Percentiles rank a stretch among this genome's conserved stretches.
Conservation (phyloP, 2,888 invertebrate genomes). For the Dasypolia templi region DNA sequence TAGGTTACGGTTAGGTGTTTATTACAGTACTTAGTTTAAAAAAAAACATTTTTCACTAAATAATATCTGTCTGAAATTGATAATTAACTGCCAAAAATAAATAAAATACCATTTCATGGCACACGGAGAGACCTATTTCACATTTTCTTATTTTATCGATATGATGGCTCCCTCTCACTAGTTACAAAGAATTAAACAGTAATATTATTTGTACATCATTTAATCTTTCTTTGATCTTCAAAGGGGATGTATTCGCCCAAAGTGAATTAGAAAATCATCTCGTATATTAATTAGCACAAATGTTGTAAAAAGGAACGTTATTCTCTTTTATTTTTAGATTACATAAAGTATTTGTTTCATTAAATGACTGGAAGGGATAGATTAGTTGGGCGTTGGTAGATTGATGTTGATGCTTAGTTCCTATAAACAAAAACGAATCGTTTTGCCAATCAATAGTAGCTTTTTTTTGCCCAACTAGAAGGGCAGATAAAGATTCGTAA, state of each 20-base stretch:
- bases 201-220: slow-evolving; percentile 81
- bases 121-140: not conserved
- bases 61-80: not conserved
- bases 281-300: slow-evolving; percentile 54
- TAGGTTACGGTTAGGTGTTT: not conserved
- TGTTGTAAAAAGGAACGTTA: slow-evolving; percentile 11
- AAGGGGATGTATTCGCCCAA: slow-evolving; percentile 70
- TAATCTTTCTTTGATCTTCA: slow-evolving; percentile 83
- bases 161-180: slow-evolving; percentile 63
- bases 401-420: no score
- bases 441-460: no score
- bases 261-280: slow-evolving; percentile 64
- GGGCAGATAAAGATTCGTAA: no score
- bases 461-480: no score
- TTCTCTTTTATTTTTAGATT: slow-evolving; percentile 34
- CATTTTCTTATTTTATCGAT: slow-evolving; percentile 38
- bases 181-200: slow-evolving; percentile 73
- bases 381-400: not conserved
- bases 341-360: slow-evolving; percentile 15
- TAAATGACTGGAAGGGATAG: not conserved
- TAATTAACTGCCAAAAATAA: not conserved
- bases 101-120: not conserved
- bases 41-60: not conserved
- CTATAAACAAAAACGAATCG: no score
- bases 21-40: not conserved